These are phyloP conservation scores for Lissonota sp. DNA, from an alignment of 2,888 invertebrate species.

Conservation along the genomic window DNA sequence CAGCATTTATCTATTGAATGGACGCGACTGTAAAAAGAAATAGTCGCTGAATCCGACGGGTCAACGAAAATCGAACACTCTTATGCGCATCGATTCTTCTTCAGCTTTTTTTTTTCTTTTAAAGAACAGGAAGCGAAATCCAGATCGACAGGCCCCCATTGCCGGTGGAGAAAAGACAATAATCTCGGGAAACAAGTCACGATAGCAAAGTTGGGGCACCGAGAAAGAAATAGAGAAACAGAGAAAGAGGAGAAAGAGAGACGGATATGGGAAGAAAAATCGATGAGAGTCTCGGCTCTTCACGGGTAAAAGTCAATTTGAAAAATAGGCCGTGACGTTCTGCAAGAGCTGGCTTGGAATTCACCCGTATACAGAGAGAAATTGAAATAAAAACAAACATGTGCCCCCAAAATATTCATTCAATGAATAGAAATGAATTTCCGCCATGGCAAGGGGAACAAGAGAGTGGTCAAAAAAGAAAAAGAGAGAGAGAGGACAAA, in stretches of 20 bases:
- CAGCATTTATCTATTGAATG: no score
- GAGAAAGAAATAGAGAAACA: conserved; percentile 29
- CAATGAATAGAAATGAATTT: conserved; percentile 74
- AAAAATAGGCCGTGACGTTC: conserved; percentile 71
- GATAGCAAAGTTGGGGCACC: conserved; percentile 39
- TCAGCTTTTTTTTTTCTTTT: not conserved
- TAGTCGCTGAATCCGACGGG: not conserved
- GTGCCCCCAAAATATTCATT: conserved; percentile 74
- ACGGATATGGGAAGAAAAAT: conserved; percentile 62
- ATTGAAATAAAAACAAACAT: conserved; percentile 77
- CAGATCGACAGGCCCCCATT: conserved; percentile 46
- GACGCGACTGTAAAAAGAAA: not conserved
- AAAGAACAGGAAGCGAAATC: conserved; percentile 15
- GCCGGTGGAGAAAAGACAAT: conserved; percentile 35
- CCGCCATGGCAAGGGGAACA: conserved; percentile 15
- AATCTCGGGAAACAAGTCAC: conserved; percentile 45
- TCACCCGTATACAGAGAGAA: conserved; percentile 59
- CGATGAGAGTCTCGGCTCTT: conserved; percentile 50
- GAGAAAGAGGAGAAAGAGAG: conserved; percentile 50
- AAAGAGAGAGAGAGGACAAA: not conserved
- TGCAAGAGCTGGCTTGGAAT: conserved; percentile 67
- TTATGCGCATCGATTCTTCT: not conserved
- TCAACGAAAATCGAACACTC: not conserved
- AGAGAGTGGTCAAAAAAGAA: not conserved
- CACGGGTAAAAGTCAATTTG: conserved; percentile 47